These are phyloP conservation scores for Tachina grossa DNA, from an alignment of 2,888 invertebrate genomes.

Conservation along the genomic window DNA sequence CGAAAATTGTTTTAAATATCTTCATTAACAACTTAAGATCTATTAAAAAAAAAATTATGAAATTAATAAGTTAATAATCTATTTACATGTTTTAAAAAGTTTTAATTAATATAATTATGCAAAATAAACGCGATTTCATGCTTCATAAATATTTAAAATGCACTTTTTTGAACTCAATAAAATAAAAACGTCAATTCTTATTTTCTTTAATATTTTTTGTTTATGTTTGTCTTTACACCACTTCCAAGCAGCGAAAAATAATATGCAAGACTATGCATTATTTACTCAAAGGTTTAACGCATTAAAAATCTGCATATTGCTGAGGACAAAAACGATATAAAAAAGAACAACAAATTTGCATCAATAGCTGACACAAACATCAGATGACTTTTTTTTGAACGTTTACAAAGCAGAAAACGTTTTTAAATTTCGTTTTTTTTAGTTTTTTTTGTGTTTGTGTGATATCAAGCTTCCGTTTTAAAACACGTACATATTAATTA, in stretches of 20 bases:
- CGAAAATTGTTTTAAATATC: background rate
- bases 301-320: conserved; percentile 8
- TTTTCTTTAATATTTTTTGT: conserved; percentile 47
- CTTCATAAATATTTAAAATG: background rate
- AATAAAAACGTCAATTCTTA: conserved; percentile 42
- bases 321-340: background rate
- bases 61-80: conserved; percentile 21
- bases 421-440: too few relatives aligned
- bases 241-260: background rate
- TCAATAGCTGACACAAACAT: conserved; percentile 11
- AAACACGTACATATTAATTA: too few relatives aligned
- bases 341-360: conserved; percentile 3
- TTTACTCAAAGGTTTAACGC: background rate
- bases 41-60: background rate
- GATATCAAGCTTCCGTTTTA: too few relatives aligned
- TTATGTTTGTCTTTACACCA: conserved; percentile 14
- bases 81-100: conserved; percentile 26
- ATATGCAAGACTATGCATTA: background rate
- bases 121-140: conserved; percentile 14
- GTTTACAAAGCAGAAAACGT: too few relatives aligned
- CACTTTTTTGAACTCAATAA: background rate
- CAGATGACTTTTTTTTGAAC: too few relatives aligned
- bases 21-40: background rate
- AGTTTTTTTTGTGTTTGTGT: too few relatives aligned
- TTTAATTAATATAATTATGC: conserved; percentile 52